Percentiles rank a stretch among this genome's conserved stretches.
These are phyloP conservation scores for Pangasianodon hypophthalmus DNA, from an alignment of 2,113 vertebrate species.

Conservation along the genomic window DNA sequence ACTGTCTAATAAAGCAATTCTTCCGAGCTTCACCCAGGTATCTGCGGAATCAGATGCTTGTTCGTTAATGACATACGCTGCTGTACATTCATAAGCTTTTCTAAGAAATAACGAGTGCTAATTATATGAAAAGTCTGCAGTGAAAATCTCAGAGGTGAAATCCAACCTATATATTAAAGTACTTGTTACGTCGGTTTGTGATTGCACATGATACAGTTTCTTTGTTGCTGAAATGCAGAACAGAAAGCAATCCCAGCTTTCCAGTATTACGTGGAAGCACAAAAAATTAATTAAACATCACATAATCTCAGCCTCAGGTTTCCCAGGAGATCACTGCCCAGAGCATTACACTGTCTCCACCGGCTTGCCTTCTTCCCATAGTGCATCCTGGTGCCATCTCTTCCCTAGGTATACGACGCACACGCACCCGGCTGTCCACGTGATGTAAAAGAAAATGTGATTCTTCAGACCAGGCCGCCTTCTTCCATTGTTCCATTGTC, in stretches of 20 bases:
- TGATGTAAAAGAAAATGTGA: too few relatives aligned
- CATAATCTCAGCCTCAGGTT: background rate
- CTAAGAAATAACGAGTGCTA: conserved; percentile 11
- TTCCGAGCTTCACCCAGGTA: conserved; percentile 38
- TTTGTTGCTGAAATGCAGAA: background rate
- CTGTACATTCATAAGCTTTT: conserved; percentile 5
- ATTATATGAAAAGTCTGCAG: conserved; percentile 19
- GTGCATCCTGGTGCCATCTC: too few relatives aligned
- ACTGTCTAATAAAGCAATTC: conserved; percentile 42
- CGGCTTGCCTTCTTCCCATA: too few relatives aligned
- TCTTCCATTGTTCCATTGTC: too few relatives aligned
- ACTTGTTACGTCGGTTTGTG: background rate
- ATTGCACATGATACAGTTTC: background rate
- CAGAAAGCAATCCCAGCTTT: background rate
- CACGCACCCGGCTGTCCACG: too few relatives aligned
- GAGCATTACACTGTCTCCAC: too few relatives aligned
- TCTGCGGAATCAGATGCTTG: conserved; percentile 21
- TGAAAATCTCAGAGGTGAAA: conserved; percentile 18
- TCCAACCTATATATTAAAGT: conserved; percentile 2
- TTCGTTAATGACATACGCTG: conserved; percentile 16
- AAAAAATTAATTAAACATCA: background rate
- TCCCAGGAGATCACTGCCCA: too few relatives aligned
- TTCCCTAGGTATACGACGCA: too few relatives aligned
- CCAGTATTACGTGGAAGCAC: background rate
- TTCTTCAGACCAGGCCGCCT: too few relatives aligned